phyloP scores from a whole-genome alignment of 2,888 invertebrate genomes.

The Hoplodrina blanda region DNA sequence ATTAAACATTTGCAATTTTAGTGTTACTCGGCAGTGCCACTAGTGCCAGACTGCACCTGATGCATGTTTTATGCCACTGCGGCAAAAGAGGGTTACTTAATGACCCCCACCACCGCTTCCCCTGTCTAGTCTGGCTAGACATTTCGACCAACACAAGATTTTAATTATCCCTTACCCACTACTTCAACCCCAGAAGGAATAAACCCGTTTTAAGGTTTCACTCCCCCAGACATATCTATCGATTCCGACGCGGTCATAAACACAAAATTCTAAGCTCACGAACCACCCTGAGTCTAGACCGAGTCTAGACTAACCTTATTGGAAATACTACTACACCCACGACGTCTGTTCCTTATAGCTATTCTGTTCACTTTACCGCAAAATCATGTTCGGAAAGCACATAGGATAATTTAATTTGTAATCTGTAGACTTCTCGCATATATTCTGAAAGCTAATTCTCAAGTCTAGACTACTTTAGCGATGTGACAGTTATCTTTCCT shows the following conservation, averaged over 20 bases:
- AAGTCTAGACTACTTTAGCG: slow-evolving; percentile 41
- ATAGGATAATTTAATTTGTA: slow-evolving; percentile 51
- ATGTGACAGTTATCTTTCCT: slow-evolving; percentile 12
- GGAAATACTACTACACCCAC: slow-evolving; percentile 65
- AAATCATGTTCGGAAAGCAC: slow-evolving; percentile 50
- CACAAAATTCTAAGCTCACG: slow-evolving; percentile 59
- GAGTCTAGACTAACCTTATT: slow-evolving; percentile 84
- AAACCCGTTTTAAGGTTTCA: slow-evolving; percentile 29
- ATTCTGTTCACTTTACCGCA: slow-evolving; percentile 39
- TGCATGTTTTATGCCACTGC: slow-evolving; percentile 67
- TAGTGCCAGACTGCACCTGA: slow-evolving; percentile 53
- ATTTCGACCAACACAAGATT: slow-evolving; percentile 4
- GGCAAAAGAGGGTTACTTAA: slow-evolving; percentile 34
- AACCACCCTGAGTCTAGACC: slow-evolving; percentile 80
- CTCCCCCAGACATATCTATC: slow-evolving; percentile 63
- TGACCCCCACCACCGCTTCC: slow-evolving; percentile 13
- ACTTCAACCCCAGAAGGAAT: slow-evolving; percentile 9
- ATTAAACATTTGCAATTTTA: slow-evolving; percentile 52
- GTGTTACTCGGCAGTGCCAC: slow-evolving; percentile 47
- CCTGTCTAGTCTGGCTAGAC: slow-evolving; percentile 29
- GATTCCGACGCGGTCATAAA: slow-evolving; percentile 64
- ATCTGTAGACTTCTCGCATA: slow-evolving; percentile 16
- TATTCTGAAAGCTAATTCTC: slow-evolving; percentile 25
- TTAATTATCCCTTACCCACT: slow-evolving; percentile 25
- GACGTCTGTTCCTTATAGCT: slow-evolving; percentile 32